A percentile compares a stretch with the other conserved stretches of the same genome.
Conservation (phyloP, 2,888 invertebrate species). For the Lycaena phlaeas region DNA sequence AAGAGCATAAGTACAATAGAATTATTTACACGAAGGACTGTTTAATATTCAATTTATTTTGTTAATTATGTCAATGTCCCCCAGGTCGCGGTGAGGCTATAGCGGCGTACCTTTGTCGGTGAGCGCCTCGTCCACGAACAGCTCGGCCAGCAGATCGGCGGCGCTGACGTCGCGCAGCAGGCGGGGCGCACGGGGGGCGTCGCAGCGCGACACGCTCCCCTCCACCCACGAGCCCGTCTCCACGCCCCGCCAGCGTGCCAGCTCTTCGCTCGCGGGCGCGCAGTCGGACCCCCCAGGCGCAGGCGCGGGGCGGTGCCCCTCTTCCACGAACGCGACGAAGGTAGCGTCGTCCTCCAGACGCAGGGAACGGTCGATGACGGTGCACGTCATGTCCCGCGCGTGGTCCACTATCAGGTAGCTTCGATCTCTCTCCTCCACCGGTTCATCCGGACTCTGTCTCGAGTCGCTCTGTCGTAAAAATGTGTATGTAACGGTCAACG, state of each 20-base stretch:
- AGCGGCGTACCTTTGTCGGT: constrained; percentile 52
- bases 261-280: constrained; percentile 34
- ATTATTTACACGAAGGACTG: no score
- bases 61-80: no score
- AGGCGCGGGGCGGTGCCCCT: constrained; percentile 19
- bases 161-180: constrained; percentile 18
- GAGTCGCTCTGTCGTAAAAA: constrained; percentile 19
- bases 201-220: constrained; percentile 12
- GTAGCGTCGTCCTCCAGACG: constrained; percentile 29
- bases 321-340: constrained; percentile 35
- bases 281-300: constrained; percentile 11
- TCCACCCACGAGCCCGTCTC: constrained; percentile 16
- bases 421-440: constrained; percentile 22
- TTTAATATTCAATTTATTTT: no score
- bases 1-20: no score
- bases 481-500: background rate
- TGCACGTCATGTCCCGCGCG: constrained; percentile 39
- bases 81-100: background rate
- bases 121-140: constrained; percentile 44
- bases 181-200: constrained; percentile 15
- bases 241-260: constrained; percentile 30
- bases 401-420: constrained; percentile 49
- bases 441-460: constrained; percentile 17
- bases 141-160: constrained; percentile 34
- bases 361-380: constrained; percentile 40